Base-by-base conservation (phyloP, 2,113 vertebrate genomes). In the Petrocephalus zakoni region DNA sequence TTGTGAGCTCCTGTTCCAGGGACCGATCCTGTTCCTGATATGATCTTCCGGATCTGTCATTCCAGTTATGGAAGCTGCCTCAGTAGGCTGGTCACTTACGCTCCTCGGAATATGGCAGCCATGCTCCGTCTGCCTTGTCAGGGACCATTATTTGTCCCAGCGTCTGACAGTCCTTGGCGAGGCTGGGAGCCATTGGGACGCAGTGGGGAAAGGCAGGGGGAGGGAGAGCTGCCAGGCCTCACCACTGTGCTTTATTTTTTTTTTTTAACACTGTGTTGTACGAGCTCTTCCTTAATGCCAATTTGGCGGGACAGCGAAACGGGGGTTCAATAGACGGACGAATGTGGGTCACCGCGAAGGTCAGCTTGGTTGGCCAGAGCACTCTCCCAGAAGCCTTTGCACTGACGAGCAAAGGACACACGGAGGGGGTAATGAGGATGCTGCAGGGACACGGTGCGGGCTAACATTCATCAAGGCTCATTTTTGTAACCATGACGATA, bases 111-210 rank as follows among this genome's bases (percentile, higher is more conserved):
- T 86, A 72, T 49, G 81, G 25, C 88, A 55, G 88, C 88, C 89
- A 64, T 88, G 88, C 82, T 87, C 86, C 15, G 64, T 51, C 81
- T 82, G 58, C 64, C 29, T 47, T 83, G 89, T 89, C 85, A 47
- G 51, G 85, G 56, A 61, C 53, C 89, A 91, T 91, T 88, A 85
- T 89, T 72, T 68, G 86, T 47, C 64, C 46, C 37, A 11, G 53
- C 49, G 89, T 85, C 82, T 88, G 86, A 88, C 81, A 58, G 51
- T 87, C 87, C 85, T 88, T 89, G 91, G 91, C 89, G 85, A 61
- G 88, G 47, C 64, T 83, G 86, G 55, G 78, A 72, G 34, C 42
- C 15, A 21, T 49, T 89, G 19, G 61, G 34, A 52, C 75, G 81
- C 68, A 88, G 81, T 89, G 89, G 64, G 81, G 29, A 87, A 46